Evolutionary conservation across 2,113 vertebrate species (phyloP).

Genomic region (Cheirogaleus medius): DNA sequence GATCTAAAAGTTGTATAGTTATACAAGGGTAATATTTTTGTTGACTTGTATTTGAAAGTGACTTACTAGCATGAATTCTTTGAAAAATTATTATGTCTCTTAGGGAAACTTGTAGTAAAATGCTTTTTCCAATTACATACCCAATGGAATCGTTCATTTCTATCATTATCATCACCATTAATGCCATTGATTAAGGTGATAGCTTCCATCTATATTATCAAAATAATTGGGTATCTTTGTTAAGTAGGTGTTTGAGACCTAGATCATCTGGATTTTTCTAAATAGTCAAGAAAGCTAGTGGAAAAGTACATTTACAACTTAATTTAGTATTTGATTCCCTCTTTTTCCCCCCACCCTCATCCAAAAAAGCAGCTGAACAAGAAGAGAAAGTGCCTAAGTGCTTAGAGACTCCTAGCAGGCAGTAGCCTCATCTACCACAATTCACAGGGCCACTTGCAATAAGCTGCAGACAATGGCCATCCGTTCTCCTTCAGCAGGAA

Average conservation of each 20-base stretch:
- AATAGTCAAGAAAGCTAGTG: neutral
- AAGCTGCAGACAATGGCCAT: neutral
- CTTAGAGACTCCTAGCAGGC: neutral
- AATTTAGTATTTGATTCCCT: neutral
- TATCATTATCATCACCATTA: neutral
- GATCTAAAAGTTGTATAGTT: neutral
- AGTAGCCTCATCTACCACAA: neutral
- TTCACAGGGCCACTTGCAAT: neutral
- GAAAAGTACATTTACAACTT: neutral
- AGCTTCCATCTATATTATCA: neutral
- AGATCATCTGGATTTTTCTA: neutral
- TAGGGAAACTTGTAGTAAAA: conserved; percentile 1
- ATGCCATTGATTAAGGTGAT: neutral
- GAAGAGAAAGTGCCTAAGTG: neutral
- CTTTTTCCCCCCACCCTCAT: neutral
- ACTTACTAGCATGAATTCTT: neutral
- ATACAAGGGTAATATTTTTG: neutral
- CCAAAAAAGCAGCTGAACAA: conserved; percentile 6
- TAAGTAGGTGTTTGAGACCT: neutral
- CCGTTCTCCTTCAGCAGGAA: conserved; percentile 17
- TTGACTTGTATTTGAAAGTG: neutral
- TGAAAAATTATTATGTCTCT: neutral
- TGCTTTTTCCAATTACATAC: neutral
- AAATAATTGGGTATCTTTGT: neutral
- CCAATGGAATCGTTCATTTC: neutral